Percentiles rank a stretch among this genome's conserved stretches.
Conservation (phyloP, 2,113 vertebrate species). For the Amblyopsis rosae region DNA sequence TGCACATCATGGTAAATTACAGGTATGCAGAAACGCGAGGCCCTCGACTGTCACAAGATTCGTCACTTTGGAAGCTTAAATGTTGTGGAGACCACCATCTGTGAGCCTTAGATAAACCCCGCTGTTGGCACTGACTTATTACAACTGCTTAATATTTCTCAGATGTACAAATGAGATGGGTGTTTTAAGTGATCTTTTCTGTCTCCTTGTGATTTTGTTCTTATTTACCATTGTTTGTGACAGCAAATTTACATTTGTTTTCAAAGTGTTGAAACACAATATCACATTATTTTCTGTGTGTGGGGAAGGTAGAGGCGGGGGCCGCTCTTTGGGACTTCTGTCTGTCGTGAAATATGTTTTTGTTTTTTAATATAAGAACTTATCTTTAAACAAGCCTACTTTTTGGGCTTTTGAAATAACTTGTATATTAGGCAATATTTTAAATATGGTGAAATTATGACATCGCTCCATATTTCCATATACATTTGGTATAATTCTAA, state of each 20-base stretch:
- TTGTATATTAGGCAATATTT: no score
- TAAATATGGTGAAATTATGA: no score
- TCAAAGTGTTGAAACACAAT: not conserved
- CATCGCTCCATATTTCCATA: not conserved
- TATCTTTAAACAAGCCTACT: no score
- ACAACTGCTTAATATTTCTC: not conserved
- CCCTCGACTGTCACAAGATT: conserved; percentile 83
- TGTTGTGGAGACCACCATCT: conserved; percentile 91
- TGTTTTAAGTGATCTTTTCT: not conserved
- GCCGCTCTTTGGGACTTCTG: not conserved
- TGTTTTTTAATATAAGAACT: no score
- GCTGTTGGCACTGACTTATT: not conserved
- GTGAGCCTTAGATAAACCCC: conserved; percentile 72
- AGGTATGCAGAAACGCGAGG: conserved; percentile 96
- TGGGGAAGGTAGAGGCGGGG: no score
- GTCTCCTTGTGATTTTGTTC: not conserved
- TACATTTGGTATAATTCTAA: not conserved
- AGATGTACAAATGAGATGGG: no score
- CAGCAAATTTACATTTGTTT: not conserved
- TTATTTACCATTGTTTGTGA: no score
- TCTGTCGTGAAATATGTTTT: not conserved
- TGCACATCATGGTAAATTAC: conserved; percentile 20
- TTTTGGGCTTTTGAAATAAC: no score
- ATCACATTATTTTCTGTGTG: not conserved
- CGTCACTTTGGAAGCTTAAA: conserved; percentile 89